Conservation (phyloP, 2,888 invertebrate genomes). For the Sinelater perroti region DNA sequence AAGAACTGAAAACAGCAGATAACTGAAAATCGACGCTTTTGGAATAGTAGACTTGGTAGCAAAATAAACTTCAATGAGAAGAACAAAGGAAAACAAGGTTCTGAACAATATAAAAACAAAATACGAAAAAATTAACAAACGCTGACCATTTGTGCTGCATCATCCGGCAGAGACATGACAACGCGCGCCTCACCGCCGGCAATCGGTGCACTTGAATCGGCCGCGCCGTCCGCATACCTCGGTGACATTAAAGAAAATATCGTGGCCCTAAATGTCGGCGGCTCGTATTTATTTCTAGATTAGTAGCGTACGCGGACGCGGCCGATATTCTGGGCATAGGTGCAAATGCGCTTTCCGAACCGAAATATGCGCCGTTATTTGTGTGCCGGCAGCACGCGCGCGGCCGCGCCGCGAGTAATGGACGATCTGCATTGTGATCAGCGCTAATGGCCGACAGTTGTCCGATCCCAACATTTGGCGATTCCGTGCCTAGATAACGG, state of each 20-base stretch:
- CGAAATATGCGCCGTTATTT: constrained; percentile 6
- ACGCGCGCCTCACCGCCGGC: too few species aligned
- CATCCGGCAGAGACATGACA: too few species aligned
- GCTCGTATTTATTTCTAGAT: constrained; percentile 29
- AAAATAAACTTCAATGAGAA: too few species aligned
- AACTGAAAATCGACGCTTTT: too few species aligned
- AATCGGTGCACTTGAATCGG: constrained; percentile 7
- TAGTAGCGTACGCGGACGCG: neutral
- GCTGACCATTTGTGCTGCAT: too few species aligned
- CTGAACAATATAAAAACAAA: too few species aligned
- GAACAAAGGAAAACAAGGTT: too few species aligned
- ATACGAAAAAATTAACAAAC: too few species aligned
- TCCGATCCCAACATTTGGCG: constrained; percentile 56
- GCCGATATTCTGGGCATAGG: constrained; percentile 18
- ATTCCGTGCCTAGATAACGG: constrained; percentile 54
- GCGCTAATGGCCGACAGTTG: constrained; percentile 54
- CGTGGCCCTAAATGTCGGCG: constrained; percentile 25
- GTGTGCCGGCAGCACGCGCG: constrained; percentile 12
- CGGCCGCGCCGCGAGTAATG: constrained; percentile 26
- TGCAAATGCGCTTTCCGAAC: constrained; percentile 13
- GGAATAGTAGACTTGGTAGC: too few species aligned
- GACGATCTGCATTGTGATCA: constrained; percentile 49
- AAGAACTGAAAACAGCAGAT: too few species aligned
- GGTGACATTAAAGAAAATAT: constrained; percentile 29
- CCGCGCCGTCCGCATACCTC: constrained; percentile 19